Percentiles rank a stretch among this genome's conserved stretches.
Evolutionary conservation across 2,113 vertebrate species (phyloP).

Genomic region (Rynchops niger): DNA sequence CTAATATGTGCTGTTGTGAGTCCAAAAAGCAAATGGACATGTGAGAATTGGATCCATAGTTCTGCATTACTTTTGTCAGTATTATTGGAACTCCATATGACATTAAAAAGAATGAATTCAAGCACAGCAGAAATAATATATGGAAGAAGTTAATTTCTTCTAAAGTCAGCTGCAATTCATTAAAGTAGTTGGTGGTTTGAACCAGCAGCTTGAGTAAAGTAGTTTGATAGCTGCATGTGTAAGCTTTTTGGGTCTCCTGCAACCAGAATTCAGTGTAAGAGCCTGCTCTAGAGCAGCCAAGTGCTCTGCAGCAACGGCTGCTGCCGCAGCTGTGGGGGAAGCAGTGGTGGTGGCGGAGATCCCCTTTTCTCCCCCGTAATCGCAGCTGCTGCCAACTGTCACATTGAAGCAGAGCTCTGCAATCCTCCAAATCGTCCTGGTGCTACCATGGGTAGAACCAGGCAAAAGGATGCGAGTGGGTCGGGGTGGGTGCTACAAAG

Average conservation of each 20-base stretch:
- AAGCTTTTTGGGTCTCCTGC: background rate
- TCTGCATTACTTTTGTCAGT: background rate
- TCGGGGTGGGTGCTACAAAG: background rate
- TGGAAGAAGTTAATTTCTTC: background rate
- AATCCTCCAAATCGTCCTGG: background rate
- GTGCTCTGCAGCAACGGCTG: background rate
- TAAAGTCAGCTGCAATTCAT: background rate
- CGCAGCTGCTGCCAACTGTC: background rate
- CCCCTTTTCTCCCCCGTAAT: no score
- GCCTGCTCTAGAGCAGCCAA: background rate
- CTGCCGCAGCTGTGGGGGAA: background rate
- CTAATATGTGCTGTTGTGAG: accelerated
- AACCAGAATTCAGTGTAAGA: background rate
- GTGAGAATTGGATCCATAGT: background rate
- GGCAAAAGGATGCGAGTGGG: background rate
- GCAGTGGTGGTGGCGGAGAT: background rate
- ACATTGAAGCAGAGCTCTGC: background rate
- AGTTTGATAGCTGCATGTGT: background rate
- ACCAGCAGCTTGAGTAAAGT: background rate
- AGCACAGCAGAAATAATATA: background rate
- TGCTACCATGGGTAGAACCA: background rate
- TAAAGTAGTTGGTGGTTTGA: background rate
- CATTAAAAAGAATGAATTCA: background rate
- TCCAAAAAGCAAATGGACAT: background rate
- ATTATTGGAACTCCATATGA: accelerated